Evolutionary conservation across 2,113 vertebrate species (phyloP).

Genomic region (Clarias batrachus): DNA sequence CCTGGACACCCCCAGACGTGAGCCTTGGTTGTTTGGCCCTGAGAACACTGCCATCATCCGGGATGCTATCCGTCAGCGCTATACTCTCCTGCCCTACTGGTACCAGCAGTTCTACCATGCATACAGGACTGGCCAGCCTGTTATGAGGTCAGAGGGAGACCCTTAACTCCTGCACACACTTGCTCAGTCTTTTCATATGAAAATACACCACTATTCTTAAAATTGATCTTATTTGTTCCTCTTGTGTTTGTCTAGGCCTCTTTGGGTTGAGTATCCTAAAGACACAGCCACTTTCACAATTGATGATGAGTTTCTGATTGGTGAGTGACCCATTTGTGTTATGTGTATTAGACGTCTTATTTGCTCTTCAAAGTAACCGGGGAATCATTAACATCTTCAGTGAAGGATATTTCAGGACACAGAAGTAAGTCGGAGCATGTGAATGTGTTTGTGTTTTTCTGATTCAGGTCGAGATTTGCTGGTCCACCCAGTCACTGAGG

Average conservation of each 20-base stretch:
- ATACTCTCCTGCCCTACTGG: conserved; percentile 87
- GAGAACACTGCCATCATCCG: conserved; percentile 80
- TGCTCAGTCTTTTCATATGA: background rate
- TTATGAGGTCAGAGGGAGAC: conserved; percentile 78
- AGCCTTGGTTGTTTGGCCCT: conserved; percentile 86
- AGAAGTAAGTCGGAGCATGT: background rate
- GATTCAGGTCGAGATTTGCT: conserved; percentile 78
- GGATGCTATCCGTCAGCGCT: conserved; percentile 79
- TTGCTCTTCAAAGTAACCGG: background rate
- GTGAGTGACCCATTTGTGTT: conserved; percentile 66
- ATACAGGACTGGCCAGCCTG: conserved; percentile 75
- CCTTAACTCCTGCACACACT: background rate
- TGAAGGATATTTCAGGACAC: background rate
- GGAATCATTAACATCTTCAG: background rate
- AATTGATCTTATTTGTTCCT: background rate
- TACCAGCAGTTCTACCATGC: conserved; percentile 84
- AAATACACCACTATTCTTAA: background rate
- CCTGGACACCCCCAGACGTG: conserved; percentile 85
- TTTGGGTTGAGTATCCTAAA: conserved; percentile 87
- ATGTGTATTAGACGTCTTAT: background rate
- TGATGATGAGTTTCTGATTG: conserved; percentile 86
- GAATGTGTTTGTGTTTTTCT: conserved; percentile 15
- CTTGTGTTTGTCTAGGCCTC: conserved; percentile 66
- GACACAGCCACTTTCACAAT: conserved; percentile 79
- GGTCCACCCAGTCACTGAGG: conserved; percentile 85